A percentile compares a stretch with the other conserved stretches of the same genome.
phyloP scores from a whole-genome alignment of 2,888 invertebrate genomes.

The Caenorhabditis doughertyi region DNA sequence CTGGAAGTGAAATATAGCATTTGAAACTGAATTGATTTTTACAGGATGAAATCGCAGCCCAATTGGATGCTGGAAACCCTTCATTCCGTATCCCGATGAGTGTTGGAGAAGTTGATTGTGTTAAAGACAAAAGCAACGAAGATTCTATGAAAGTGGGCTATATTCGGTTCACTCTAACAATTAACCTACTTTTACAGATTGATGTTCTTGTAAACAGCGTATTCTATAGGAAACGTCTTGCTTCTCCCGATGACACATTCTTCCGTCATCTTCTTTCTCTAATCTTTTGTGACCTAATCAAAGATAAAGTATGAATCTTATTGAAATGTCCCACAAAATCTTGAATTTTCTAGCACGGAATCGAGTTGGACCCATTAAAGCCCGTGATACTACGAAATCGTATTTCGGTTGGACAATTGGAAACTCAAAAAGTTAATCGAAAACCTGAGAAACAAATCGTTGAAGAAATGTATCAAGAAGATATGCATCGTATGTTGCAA shows the following conservation, averaged over 20 bases:
- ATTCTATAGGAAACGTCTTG: slow-evolving; percentile 75
- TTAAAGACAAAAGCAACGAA: slow-evolving; percentile 72
- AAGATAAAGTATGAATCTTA: slow-evolving; percentile 15
- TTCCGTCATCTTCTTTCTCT: slow-evolving; percentile 74
- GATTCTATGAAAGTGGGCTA: slow-evolving; percentile 67
- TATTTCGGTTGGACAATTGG: slow-evolving; percentile 73
- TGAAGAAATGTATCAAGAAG: slow-evolving; percentile 34
- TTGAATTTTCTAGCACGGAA: slow-evolving; percentile 56
- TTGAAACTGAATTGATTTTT: slow-evolving; percentile 3
- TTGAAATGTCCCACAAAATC: neutral
- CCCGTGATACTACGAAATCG: slow-evolving; percentile 73
- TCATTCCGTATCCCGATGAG: slow-evolving; percentile 72
- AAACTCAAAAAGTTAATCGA: slow-evolving; percentile 67
- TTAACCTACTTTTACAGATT: slow-evolving; percentile 58
- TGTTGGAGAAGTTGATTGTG: slow-evolving; percentile 75
- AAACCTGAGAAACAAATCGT: slow-evolving; percentile 62
- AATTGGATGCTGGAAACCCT: slow-evolving; percentile 64
- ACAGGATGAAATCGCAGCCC: slow-evolving; percentile 72
- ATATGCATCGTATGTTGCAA: neutral
- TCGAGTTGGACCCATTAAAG: slow-evolving; percentile 71
- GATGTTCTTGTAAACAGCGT: slow-evolving; percentile 77
- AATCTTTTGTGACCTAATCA: slow-evolving; percentile 70
- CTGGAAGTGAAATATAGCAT: neutral
- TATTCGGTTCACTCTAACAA: neutral
- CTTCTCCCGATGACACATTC: slow-evolving; percentile 63